Evolutionary conservation across 2,888 invertebrate genomes (phyloP).

Genomic region (Incurvaria masculella): DNA sequence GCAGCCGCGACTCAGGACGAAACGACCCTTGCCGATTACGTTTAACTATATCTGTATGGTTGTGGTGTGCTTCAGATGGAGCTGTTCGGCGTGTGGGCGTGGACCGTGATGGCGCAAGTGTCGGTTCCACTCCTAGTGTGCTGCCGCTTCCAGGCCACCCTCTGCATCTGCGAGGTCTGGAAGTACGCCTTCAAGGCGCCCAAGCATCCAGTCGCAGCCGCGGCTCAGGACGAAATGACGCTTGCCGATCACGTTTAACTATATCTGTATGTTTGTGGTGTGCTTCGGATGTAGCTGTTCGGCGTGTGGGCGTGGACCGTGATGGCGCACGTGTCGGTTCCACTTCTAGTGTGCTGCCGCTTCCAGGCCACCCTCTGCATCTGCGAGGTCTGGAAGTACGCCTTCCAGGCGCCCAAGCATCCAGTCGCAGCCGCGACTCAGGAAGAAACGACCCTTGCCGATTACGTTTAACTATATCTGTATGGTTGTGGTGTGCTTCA

Average conservation of each 20-base stretch:
- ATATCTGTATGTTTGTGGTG: too few species aligned
- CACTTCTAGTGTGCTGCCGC: conserved; percentile 67
- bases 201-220: conserved; percentile 19
- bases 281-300: conserved; percentile 60
- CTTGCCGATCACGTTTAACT: too few species aligned
- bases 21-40: too few species aligned
- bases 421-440: too few species aligned
- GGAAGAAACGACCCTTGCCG: conserved; percentile 20
- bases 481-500: too few species aligned
- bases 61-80: conserved; percentile 55
- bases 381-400: conserved; percentile 74
- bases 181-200: conserved; percentile 66
- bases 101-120: conserved; percentile 71
- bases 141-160: conserved; percentile 73
- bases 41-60: too few species aligned
- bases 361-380: conserved; percentile 76
- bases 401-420: conserved; percentile 60
- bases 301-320: conserved; percentile 75
- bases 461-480: conserved; percentile 42
- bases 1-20: too few species aligned
- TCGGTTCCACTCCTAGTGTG: conserved; percentile 68
- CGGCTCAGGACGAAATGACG: too few species aligned
- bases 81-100: conserved; percentile 69
- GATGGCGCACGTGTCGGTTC: conserved; percentile 67
- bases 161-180: conserved; percentile 75